These are phyloP conservation scores for Lytechinus pictus DNA, from an alignment of 35 echinoderm and acorn worm genomes.

Conservation along the genomic window DNA sequence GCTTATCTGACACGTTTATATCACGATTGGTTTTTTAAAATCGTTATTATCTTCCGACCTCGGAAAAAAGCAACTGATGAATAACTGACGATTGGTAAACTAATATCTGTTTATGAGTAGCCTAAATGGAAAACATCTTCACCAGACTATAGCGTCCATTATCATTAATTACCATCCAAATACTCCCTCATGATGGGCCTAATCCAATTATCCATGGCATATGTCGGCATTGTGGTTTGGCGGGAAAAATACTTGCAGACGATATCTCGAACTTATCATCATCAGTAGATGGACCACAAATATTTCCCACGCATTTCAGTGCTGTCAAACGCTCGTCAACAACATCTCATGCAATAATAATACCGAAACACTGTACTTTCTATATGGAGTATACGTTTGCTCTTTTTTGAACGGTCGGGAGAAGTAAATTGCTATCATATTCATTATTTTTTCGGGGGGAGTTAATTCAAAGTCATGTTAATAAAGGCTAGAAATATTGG, in stretches of 20 bases:
- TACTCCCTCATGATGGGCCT: background rate
- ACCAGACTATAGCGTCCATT: background rate
- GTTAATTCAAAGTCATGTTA: no score
- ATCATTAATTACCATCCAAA: background rate
- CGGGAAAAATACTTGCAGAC: background rate
- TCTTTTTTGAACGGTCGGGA: no score
- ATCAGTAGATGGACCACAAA: constrained; percentile 1
- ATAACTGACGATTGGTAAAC: background rate
- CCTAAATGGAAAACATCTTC: background rate
- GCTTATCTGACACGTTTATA: no score
- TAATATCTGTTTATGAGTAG: background rate
- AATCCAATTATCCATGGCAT: background rate
- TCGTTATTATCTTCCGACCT: no score
- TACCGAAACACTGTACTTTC: no score
- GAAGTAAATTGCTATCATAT: no score
- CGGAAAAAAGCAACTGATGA: no score
- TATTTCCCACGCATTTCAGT: background rate
- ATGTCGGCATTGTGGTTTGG: background rate
- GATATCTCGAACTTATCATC: background rate
- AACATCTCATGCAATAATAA: background rate
- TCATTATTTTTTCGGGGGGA: no score
- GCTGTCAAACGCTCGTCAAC: background rate
- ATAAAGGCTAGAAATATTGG: no score
- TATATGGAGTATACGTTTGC: no score
- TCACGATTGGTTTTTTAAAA: no score